phyloP scores from a whole-genome alignment of 1,140 invertebrate species.

The Akabosia matsudoensis region DNA sequence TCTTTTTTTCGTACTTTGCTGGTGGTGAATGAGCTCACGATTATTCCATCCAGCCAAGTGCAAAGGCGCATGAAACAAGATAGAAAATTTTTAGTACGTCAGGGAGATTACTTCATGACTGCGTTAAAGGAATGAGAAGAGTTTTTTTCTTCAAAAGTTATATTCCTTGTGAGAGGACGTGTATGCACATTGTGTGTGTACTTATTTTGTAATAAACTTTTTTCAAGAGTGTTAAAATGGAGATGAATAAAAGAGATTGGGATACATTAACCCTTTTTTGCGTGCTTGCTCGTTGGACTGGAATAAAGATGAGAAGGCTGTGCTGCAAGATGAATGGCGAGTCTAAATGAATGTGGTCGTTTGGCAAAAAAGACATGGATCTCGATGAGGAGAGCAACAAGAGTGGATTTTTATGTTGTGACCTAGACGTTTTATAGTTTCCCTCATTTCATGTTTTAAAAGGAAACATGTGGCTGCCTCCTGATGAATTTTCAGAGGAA shows the following conservation, averaged over 20 bases:
- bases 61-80: slow-evolving; percentile 7
- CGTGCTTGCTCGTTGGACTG: slow-evolving; percentile 1
- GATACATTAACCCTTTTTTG: neutral
- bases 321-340: neutral
- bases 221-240: neutral
- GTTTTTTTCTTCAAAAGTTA: neutral
- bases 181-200: neutral
- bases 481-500: too few relatives aligned
- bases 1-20: neutral
- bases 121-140: neutral
- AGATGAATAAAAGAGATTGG: neutral
- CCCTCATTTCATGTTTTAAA: too few relatives aligned
- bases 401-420: too few relatives aligned
- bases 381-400: too few relatives aligned
- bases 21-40: neutral
- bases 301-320: neutral
- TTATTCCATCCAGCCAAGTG: neutral
- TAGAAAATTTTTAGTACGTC: neutral
- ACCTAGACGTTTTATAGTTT: too few relatives aligned
- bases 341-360: neutral
- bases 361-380: neutral
- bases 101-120: neutral
- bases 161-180: neutral
- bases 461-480: too few relatives aligned
- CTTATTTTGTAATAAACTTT: neutral